These are phyloP conservation scores for Vicugna pacos DNA, from an alignment of 2,113 vertebrate genomes.

Conservation along the genomic window DNA sequence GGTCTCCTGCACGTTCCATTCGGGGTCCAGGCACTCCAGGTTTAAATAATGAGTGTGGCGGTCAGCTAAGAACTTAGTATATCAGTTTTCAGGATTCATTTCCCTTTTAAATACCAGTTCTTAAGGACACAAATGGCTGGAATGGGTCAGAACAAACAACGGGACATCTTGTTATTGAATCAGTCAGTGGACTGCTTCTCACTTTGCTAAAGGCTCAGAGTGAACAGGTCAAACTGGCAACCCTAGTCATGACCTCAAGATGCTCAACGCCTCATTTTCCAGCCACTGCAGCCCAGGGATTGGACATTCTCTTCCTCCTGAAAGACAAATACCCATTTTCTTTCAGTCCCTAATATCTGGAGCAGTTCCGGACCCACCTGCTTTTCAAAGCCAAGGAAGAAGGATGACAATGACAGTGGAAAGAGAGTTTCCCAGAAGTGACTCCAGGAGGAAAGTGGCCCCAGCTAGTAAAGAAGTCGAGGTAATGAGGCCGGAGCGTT, in stretches of 20 bases:
- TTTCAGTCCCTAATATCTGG: background rate
- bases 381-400: background rate
- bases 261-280: background rate
- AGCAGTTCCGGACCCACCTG: background rate
- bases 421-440: background rate
- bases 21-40: background rate
- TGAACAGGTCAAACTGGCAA: rapidly evolving
- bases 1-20: background rate
- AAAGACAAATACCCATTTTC: background rate
- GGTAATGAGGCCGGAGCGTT: rapidly evolving
- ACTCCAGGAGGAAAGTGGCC: background rate
- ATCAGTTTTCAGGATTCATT: background rate
- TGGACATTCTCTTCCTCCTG: background rate
- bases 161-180: background rate
- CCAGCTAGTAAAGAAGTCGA: background rate
- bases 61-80: background rate
- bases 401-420: background rate
- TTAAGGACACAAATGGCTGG: background rate
- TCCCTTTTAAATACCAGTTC: background rate
- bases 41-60: rapidly evolving
- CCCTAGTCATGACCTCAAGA: background rate
- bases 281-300: rapidly evolving
- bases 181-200: background rate
- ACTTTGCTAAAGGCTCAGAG: background rate
- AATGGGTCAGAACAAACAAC: background rate